Conservation (phyloP, 2,797 vertebrate species). For the Mus caroli region DNA sequence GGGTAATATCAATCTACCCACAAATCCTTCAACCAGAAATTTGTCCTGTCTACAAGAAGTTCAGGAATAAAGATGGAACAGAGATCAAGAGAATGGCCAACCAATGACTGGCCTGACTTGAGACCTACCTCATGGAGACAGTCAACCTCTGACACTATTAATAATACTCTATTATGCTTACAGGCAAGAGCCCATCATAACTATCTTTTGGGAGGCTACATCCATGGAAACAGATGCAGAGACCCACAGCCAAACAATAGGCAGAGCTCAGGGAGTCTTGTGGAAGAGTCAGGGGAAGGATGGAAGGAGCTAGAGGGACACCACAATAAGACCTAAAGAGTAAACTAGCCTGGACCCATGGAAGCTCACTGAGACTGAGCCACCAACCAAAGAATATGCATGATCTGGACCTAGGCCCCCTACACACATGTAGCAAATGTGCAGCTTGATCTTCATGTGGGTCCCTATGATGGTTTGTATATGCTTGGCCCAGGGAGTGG, state of each 20-base stretch:
- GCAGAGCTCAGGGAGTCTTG: background rate
- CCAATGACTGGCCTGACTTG: background rate
- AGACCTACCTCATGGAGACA: background rate
- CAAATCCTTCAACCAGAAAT: background rate
- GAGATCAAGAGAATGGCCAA: background rate
- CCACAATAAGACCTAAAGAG: background rate
- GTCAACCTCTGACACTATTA: background rate
- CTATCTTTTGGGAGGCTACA: background rate
- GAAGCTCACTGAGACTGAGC: background rate
- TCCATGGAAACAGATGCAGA: background rate
- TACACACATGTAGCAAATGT: background rate
- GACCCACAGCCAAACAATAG: background rate
- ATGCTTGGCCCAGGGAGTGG: too few relatives aligned
- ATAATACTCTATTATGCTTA: too few relatives aligned
- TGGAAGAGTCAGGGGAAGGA: background rate
- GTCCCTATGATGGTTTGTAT: background rate
- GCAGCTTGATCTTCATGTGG: background rate
- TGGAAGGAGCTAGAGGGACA: background rate
- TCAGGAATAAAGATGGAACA: background rate
- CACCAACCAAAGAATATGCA: background rate
- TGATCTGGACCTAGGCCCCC: background rate
- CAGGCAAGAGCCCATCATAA: background rate
- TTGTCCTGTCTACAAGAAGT: background rate
- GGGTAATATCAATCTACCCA: background rate
- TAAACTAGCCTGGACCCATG: background rate